These are phyloP conservation scores for Gerris lacustris DNA, from an alignment of 2,888 invertebrate genomes.

Conservation along the genomic window DNA sequence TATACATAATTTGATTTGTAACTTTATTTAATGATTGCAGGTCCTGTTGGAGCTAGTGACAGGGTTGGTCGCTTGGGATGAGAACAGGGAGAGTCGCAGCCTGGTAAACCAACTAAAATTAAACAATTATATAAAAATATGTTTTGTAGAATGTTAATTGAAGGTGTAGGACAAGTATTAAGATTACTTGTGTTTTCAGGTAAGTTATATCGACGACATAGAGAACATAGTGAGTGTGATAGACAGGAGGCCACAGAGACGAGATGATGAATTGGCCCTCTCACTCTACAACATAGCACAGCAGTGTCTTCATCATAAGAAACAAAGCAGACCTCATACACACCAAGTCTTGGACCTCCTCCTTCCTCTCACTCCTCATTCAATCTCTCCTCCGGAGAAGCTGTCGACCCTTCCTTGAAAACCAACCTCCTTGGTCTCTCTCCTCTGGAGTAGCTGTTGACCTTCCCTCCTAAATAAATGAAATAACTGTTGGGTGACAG, in stretches of 20 bases:
- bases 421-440: too few relatives aligned
- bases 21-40: slow-evolving; percentile 30
- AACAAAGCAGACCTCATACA: background rate
- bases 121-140: background rate
- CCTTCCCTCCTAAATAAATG: too few relatives aligned
- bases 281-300: background rate
- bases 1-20: too few relatives aligned
- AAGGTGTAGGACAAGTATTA: background rate
- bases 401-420: too few relatives aligned
- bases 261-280: slow-evolving; percentile 35
- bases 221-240: slow-evolving; percentile 44
- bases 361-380: too few relatives aligned
- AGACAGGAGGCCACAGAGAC: slow-evolving; percentile 45
- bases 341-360: too few relatives aligned
- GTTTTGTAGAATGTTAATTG: background rate
- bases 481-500: too few relatives aligned
- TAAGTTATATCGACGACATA: slow-evolving; percentile 41
- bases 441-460: too few relatives aligned
- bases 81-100: slow-evolving; percentile 43
- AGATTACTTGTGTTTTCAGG: slow-evolving; percentile 14
- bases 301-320: background rate
- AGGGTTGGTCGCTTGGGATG: slow-evolving; percentile 51
- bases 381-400: too few relatives aligned
- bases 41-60: slow-evolving; percentile 58
- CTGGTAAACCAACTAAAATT: slow-evolving; percentile 38